Evolutionary conservation across 2,113 vertebrate genomes (phyloP).

Genomic region (Scortum barcoo): DNA sequence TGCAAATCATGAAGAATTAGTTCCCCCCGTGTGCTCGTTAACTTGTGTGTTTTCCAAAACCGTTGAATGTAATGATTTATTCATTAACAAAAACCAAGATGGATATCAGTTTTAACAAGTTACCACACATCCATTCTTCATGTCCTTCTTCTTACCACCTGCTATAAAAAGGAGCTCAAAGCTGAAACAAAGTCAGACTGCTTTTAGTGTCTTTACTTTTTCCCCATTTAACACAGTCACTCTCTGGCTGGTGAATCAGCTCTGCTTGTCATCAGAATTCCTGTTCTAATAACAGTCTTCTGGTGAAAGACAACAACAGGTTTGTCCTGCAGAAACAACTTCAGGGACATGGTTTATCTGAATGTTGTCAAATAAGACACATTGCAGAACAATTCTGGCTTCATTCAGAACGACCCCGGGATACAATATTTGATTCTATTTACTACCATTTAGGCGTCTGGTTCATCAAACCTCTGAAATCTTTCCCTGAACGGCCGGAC

Average conservation of each 20-base stretch:
- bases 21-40: constrained; percentile 17
- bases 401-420: neutral
- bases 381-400: neutral
- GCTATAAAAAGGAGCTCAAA: neutral
- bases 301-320: constrained; percentile 13
- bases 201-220: constrained; percentile 4
- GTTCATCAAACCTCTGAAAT: constrained; percentile 6
- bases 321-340: constrained; percentile 1
- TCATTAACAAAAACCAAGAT: neutral
- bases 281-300: neutral
- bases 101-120: constrained; percentile 21
- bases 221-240: neutral
- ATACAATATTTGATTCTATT: neutral
- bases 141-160: neutral
- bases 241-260: constrained; percentile 25
- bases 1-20: neutral
- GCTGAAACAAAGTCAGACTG: neutral
- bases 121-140: neutral
- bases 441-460: neutral
- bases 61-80: neutral
- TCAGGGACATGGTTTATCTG: neutral
- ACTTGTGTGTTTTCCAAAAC: neutral
- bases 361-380: neutral
- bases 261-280: constrained; percentile 38
- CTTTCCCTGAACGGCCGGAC: neutral